Percentiles rank a stretch among this genome's conserved stretches.
These are phyloP conservation scores for Gallirallus australis DNA, from an alignment of 2,797 vertebrate species.

Conservation along the genomic window DNA sequence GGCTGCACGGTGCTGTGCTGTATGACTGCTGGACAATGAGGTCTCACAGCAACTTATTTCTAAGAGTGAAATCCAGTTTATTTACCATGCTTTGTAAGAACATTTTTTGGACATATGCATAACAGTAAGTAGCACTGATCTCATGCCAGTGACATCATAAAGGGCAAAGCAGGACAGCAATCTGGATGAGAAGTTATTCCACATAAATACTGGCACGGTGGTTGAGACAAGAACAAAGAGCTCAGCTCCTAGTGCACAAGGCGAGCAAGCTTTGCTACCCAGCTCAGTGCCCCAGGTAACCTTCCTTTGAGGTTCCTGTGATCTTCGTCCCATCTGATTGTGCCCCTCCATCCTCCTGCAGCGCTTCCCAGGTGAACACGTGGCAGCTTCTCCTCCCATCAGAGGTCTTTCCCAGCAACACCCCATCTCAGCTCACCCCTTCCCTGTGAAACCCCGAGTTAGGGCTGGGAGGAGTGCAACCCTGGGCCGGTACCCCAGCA, in stretches of 20 bases:
- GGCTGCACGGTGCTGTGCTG: background rate
- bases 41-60: too few species aligned
- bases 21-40: too few species aligned
- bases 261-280: background rate
- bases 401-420: background rate
- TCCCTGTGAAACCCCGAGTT: accelerated
- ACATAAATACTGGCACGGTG: background rate
- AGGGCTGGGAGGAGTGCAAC: background rate
- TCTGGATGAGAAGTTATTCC: background rate
- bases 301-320: background rate
- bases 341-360: background rate
- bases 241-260: background rate
- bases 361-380: background rate
- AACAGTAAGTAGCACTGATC: background rate
- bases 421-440: accelerated
- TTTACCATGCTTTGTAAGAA: background rate
- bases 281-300: accelerated
- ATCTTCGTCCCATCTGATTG: background rate
- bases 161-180: background rate
- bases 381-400: accelerated
- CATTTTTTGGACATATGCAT: background rate
- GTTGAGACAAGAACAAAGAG: background rate
- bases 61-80: background rate
- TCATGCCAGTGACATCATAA: background rate
- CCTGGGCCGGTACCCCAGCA: accelerated